Evolutionary conservation across 2,888 invertebrate genomes (phyloP).

Genomic region (Drosophila parthenogenetica): DNA sequence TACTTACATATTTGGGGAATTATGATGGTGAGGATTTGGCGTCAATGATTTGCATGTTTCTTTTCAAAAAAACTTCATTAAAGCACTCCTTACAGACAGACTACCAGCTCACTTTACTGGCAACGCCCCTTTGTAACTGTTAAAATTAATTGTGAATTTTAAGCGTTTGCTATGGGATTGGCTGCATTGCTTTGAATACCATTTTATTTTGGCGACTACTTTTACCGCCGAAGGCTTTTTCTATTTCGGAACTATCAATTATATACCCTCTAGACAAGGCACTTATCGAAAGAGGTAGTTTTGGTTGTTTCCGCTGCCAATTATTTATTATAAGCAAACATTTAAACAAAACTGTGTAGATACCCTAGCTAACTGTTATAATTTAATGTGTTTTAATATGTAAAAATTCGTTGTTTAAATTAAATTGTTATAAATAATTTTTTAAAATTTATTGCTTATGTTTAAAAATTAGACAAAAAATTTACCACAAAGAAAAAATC

Average conservation of each 20-base stretch:
- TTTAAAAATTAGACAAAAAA: too few relatives aligned
- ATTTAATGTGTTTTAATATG: too few relatives aligned
- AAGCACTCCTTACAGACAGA: background rate
- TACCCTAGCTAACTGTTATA: too few relatives aligned
- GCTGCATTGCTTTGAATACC: constrained; percentile 1
- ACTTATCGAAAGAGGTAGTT: background rate
- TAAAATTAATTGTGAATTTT: constrained; percentile 26
- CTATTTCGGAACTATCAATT: constrained; percentile 13
- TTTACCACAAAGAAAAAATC: too few relatives aligned
- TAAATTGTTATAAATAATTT: too few relatives aligned
- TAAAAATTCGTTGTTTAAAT: too few relatives aligned
- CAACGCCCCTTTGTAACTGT: background rate
- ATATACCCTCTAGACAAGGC: constrained; percentile 12
- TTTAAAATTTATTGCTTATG: too few relatives aligned
- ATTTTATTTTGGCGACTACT: constrained; percentile 11
- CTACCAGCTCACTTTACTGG: background rate
- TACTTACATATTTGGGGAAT: too few relatives aligned
- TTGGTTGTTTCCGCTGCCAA: background rate
- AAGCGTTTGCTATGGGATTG: constrained; percentile 6
- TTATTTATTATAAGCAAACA: background rate
- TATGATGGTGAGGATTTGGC: too few relatives aligned
- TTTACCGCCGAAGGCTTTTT: constrained; percentile 37
- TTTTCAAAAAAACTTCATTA: background rate
- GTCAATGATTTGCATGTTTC: background rate
- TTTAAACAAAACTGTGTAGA: background rate